These are phyloP conservation scores for Siphlonurus alternatus DNA, from an alignment of 2,888 invertebrate genomes.

Conservation along the genomic window DNA sequence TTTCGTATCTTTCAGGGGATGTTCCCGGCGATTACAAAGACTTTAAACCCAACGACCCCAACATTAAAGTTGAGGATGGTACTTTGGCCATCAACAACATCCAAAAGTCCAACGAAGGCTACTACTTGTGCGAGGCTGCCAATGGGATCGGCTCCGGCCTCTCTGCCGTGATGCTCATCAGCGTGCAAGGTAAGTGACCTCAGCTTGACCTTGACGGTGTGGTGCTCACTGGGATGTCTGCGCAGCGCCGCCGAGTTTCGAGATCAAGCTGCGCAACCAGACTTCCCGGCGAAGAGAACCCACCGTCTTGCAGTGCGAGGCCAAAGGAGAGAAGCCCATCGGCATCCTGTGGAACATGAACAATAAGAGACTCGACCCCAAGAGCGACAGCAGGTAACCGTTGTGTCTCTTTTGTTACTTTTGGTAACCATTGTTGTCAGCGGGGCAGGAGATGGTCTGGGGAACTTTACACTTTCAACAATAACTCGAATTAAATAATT, in stretches of 20 bases:
- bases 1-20: slow-evolving; percentile 58
- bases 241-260: slow-evolving; percentile 86
- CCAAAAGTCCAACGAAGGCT: slow-evolving; percentile 85
- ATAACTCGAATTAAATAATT: neutral
- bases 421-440: neutral
- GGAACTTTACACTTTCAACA: neutral
- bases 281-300: slow-evolving; percentile 82
- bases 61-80: slow-evolving; percentile 87
- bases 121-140: slow-evolving; percentile 88
- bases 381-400: slow-evolving; percentile 50
- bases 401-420: neutral
- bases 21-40: slow-evolving; percentile 88
- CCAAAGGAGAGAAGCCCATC: slow-evolving; percentile 87
- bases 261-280: slow-evolving; percentile 79
- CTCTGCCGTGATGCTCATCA: slow-evolving; percentile 84
- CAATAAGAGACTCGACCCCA: slow-evolving; percentile 78
- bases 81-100: slow-evolving; percentile 79
- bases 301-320: slow-evolving; percentile 79
- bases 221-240: slow-evolving; percentile 76
- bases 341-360: slow-evolving; percentile 92
- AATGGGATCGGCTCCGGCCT: slow-evolving; percentile 91
- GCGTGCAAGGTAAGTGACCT: slow-evolving; percentile 77
- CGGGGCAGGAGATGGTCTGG: neutral
- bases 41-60: slow-evolving; percentile 74
- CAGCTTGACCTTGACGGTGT: slow-evolving; percentile 89